Base-by-base conservation (phyloP, 2,113 vertebrate species). In the Psittacus erithacus region DNA sequence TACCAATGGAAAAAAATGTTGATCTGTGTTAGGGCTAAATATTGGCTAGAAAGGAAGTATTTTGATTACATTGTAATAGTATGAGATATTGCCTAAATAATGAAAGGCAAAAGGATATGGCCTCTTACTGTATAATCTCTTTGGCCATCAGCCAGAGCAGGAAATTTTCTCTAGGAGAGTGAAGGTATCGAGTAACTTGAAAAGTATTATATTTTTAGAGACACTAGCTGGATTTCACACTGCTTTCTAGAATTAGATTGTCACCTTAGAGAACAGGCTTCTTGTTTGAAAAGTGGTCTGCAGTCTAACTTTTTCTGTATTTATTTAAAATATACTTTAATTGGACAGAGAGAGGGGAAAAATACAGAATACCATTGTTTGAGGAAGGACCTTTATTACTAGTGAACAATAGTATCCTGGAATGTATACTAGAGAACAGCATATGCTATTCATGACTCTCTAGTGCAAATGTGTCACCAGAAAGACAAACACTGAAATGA, bases 91-190 rank as follows among this genome's bases (percentile, higher is more conserved):
- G 88, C 88, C 86, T 91, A 95, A 91, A 95, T 92, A 97, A 94
- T 86, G 74, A 96, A 94, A 97, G 53, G 95, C 90, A 97, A 97
- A 90, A 97, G 92, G 95, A 93, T 96, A 92, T 90, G 75, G 86
- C 46, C 86, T 95, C 84, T 95, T 97, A 95, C 64, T 88, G 41
- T 91, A 94, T 94, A 94, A 97, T 97, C 96, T 97, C 35, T 73
- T 83, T 98, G 97, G 97, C 89, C 71, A 96, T 98, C 96, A 93
- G 90, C 96, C 97, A 98, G 86, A 71, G 31, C 90, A 98, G 95
- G 96, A 98, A 95, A 90, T 94, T 96, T 97, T 97, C 95, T 96
- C 83, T 96, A 74, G 65, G 92, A 97, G 70, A 86, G 14, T n/a
- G 83, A 74, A 71, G 74, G 70, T 96, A 92, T 97, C 17, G 1